A percentile compares a stretch with the other conserved stretches of the same genome.
phyloP scores from a whole-genome alignment of 2,113 vertebrate genomes.

The Syrmaticus mikado region DNA sequence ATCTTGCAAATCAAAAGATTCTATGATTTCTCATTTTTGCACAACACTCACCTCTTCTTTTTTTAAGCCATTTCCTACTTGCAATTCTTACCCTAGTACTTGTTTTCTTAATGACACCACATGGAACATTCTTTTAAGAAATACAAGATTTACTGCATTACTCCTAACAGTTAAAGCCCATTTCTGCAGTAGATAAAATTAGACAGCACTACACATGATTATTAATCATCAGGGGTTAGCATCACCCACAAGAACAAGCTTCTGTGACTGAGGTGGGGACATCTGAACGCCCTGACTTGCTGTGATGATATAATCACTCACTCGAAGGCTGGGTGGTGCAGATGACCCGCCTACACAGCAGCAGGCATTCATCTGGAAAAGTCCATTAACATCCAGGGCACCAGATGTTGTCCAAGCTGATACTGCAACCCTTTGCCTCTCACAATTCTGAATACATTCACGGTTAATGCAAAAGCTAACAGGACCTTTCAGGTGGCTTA shows the following conservation, averaged over 20 bases:
- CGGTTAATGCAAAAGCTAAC: background rate
- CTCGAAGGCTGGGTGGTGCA: background rate
- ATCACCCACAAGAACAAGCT: conserved; percentile 5
- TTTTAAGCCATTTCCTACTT: background rate
- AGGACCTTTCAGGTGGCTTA: background rate
- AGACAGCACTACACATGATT: background rate
- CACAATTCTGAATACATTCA: background rate
- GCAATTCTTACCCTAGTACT: background rate
- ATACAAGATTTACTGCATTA: background rate
- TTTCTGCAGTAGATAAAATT: background rate
- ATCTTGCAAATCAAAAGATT: too few relatives aligned
- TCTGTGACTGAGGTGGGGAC: background rate
- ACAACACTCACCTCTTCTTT: fast-evolving
- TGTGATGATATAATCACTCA: background rate
- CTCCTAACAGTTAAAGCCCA: background rate
- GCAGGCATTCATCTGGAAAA: background rate
- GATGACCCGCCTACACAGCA: background rate
- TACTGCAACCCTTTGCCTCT: background rate
- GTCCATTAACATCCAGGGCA: background rate
- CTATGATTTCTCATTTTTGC: background rate
- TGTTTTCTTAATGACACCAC: background rate
- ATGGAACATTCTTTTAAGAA: background rate
- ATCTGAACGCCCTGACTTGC: conserved; percentile 7
- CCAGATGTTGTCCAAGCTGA: background rate
- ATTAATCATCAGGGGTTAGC: background rate